These are phyloP conservation scores for Platorchestia sp. DNA, from an alignment of 1,140 invertebrate species.

Conservation along the genomic window DNA sequence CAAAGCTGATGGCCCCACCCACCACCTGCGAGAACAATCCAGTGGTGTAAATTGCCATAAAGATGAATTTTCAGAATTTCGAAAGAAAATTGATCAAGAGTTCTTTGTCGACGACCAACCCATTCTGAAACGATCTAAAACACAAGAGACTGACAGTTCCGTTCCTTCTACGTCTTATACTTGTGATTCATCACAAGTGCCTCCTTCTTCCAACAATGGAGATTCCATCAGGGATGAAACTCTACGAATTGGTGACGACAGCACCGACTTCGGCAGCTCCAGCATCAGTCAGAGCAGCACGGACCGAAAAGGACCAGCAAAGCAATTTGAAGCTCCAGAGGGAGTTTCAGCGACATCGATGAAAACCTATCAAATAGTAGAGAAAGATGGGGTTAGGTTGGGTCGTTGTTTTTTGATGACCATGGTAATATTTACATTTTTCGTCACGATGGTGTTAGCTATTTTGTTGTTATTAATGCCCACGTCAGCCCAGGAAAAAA, in stretches of 20 bases:
- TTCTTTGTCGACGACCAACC: neutral
- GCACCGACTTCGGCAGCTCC: slow-evolving; percentile 21
- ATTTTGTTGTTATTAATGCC: slow-evolving; percentile 17
- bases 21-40: neutral
- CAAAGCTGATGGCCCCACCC: neutral
- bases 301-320: neutral
- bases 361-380: slow-evolving; percentile 23
- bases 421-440: neutral
- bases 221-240: slow-evolving; percentile 25
- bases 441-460: slow-evolving; percentile 8
- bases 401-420: neutral
- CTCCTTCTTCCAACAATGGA: neutral
- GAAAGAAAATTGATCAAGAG: neutral
- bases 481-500: neutral
- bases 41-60: neutral
- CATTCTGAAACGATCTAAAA: neutral
- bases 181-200: slow-evolving; percentile 12
- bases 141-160: slow-evolving; percentile 1
- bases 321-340: slow-evolving; percentile 10
- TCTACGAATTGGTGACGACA: slow-evolving; percentile 4
- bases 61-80: neutral
- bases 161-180: slow-evolving; percentile 39
- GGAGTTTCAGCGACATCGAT: slow-evolving; percentile 14
- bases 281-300: slow-evolving; percentile 12
- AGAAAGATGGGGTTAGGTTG: neutral